Percentiles rank a stretch among this genome's conserved stretches.
Evolutionary conservation across 2,888 invertebrate species (phyloP).

Genomic region (Andrena haemorrhoa): DNA sequence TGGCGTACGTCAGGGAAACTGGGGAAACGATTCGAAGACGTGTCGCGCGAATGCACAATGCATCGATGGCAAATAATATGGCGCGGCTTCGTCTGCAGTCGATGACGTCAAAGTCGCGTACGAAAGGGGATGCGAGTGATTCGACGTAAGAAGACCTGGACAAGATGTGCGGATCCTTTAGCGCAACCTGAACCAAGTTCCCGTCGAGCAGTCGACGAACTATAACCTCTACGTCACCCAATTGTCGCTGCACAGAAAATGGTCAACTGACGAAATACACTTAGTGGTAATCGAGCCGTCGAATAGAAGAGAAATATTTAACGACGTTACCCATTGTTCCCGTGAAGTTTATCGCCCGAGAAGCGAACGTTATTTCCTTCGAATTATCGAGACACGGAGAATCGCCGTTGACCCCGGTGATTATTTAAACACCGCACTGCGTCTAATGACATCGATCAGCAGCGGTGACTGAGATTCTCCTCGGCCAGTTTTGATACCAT

Average conservation of each 20-base stretch:
- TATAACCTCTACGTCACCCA: not conserved
- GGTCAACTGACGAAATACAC: not conserved
- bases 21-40: not conserved
- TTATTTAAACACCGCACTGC: slow-evolving; percentile 40
- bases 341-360: slow-evolving; percentile 8
- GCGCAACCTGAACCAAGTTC: slow-evolving; percentile 13
- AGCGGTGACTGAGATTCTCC: slow-evolving; percentile 6
- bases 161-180: not conserved
- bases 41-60: slow-evolving; percentile 32
- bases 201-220: not conserved
- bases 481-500: not conserved
- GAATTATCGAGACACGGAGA: not conserved
- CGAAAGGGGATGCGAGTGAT: slow-evolving; percentile 42
- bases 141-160: slow-evolving; percentile 26
- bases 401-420: not conserved
- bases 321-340: slow-evolving; percentile 1
- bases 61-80: slow-evolving; percentile 66
- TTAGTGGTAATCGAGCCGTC: slow-evolving; percentile 4
- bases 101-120: slow-evolving; percentile 63
- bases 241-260: not conserved
- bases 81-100: slow-evolving; percentile 65
- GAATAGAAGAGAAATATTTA: not conserved
- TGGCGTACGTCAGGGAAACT: not conserved
- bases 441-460: slow-evolving; percentile 36
- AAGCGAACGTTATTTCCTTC: not conserved